Conservation (phyloP, 1,140 invertebrate genomes). For the Cyrtorhinus lividipennis region DNA sequence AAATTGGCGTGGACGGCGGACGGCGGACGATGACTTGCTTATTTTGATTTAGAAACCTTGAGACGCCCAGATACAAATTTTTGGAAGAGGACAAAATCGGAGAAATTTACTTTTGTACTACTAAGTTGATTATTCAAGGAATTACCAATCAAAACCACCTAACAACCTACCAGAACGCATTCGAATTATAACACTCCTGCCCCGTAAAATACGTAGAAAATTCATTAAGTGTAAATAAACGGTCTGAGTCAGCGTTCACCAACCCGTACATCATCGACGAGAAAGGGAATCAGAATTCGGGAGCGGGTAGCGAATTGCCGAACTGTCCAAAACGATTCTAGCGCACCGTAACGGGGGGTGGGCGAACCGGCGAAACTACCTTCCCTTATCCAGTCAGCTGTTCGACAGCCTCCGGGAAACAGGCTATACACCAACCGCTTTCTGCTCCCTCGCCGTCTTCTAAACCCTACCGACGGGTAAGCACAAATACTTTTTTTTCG, state of each 20-base stretch:
- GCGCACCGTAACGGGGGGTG: neutral
- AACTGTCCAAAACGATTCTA: neutral
- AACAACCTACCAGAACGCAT: too few species aligned
- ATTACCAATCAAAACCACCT: too few species aligned
- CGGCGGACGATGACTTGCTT: too few species aligned
- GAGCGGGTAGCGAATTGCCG: neutral
- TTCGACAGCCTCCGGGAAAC: constrained; percentile 4
- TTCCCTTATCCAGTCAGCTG: neutral
- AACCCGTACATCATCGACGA: neutral
- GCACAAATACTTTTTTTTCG: too few species aligned
- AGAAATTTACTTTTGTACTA: too few species aligned
- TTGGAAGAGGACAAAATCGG: too few species aligned
- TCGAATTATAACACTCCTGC: too few species aligned
- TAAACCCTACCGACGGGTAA: neutral
- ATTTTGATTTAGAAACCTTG: too few species aligned
- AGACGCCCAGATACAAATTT: too few species aligned
- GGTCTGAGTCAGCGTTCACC: neutral
- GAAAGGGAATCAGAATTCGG: neutral
- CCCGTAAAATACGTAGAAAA: too few species aligned
- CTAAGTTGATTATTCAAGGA: too few species aligned
- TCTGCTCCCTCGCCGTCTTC: neutral
- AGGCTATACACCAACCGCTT: neutral
- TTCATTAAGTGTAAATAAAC: neutral
- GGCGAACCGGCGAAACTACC: neutral
- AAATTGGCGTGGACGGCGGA: too few species aligned